phyloP scores from a whole-genome alignment of 2,797 vertebrate genomes.

The Arctocebus calabarensis region DNA sequence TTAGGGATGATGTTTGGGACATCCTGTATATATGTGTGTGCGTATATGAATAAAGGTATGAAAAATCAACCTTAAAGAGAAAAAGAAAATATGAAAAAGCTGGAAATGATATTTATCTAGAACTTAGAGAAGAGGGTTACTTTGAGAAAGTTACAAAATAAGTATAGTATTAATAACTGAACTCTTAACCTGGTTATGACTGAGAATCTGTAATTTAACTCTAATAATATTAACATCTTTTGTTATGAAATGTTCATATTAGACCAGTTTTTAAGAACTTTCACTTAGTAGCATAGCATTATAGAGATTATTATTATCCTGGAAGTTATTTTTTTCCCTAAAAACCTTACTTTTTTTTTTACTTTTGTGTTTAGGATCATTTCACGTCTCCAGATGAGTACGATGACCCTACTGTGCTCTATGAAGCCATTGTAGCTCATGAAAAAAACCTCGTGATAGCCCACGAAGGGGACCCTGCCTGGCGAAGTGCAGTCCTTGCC shows the following conservation, averaged over 20 bases:
- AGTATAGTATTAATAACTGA: background rate
- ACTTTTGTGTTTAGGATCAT: slow-evolving; percentile 92
- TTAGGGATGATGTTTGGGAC: too few species aligned
- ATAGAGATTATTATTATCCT: background rate
- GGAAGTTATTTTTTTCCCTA: slow-evolving; percentile 37
- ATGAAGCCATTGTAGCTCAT: slow-evolving; percentile 96
- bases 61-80: slow-evolving; percentile 10
- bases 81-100: slow-evolving; percentile 43
- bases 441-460: slow-evolving; percentile 97
- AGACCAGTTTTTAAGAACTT: slow-evolving; percentile 26
- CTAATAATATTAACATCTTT: background rate
- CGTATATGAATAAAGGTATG: background rate
- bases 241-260: slow-evolving; percentile 5
- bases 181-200: background rate
- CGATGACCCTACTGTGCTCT: slow-evolving; percentile 96
- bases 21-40: too few species aligned
- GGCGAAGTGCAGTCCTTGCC: slow-evolving; percentile 97
- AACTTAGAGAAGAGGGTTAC: background rate
- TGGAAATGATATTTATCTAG: slow-evolving; percentile 15
- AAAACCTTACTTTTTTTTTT: background rate
- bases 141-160: slow-evolving; percentile 15
- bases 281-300: background rate
- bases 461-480: slow-evolving; percentile 98
- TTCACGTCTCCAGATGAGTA: slow-evolving; percentile 99
- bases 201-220: background rate